Evolutionary conservation across 2,888 invertebrate genomes (phyloP).

Genomic region (Holacanthella duospinosa): DNA sequence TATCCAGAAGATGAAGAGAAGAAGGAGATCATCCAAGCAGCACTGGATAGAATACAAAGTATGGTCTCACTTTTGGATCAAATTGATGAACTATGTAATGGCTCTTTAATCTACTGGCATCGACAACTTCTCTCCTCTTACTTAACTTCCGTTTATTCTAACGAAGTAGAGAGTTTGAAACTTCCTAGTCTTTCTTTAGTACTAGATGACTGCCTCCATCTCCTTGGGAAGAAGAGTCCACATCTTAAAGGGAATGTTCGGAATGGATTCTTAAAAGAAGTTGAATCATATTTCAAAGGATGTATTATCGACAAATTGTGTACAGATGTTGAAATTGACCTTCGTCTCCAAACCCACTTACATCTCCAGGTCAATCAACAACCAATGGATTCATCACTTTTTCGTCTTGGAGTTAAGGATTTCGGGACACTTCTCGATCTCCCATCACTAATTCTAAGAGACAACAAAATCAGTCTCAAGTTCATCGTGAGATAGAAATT

Average conservation of each 20-base stretch:
- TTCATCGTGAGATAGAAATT: slow-evolving; percentile 43
- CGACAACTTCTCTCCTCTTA: slow-evolving; percentile 64
- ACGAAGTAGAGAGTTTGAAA: slow-evolving; percentile 48
- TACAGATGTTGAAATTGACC: slow-evolving; percentile 79
- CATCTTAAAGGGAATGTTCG: slow-evolving; percentile 13
- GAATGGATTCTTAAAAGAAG: slow-evolving; percentile 19
- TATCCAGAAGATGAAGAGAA: not conserved
- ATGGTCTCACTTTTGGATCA: slow-evolving; percentile 52
- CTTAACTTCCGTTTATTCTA: slow-evolving; percentile 59
- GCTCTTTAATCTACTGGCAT: slow-evolving; percentile 72
- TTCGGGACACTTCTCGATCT: slow-evolving; percentile 53
- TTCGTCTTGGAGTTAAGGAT: slow-evolving; percentile 55
- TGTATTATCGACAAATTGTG: slow-evolving; percentile 56
- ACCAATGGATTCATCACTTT: slow-evolving; percentile 51
- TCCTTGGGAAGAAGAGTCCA: slow-evolving; percentile 21
- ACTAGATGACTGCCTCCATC: slow-evolving; percentile 27
- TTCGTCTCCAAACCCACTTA: slow-evolving; percentile 82
- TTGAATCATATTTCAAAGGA: slow-evolving; percentile 25
- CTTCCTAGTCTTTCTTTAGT: slow-evolving; percentile 24
- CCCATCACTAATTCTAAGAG: slow-evolving; percentile 49
- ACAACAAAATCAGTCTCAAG: slow-evolving; percentile 53
- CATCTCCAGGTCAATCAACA: slow-evolving; percentile 57
- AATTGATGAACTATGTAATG: slow-evolving; percentile 55
- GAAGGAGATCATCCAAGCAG: slow-evolving; percentile 47
- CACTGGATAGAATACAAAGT: slow-evolving; percentile 55